phyloP scores from a whole-genome alignment of 2,113 vertebrate genomes.

The Alligator sinensis region DNA sequence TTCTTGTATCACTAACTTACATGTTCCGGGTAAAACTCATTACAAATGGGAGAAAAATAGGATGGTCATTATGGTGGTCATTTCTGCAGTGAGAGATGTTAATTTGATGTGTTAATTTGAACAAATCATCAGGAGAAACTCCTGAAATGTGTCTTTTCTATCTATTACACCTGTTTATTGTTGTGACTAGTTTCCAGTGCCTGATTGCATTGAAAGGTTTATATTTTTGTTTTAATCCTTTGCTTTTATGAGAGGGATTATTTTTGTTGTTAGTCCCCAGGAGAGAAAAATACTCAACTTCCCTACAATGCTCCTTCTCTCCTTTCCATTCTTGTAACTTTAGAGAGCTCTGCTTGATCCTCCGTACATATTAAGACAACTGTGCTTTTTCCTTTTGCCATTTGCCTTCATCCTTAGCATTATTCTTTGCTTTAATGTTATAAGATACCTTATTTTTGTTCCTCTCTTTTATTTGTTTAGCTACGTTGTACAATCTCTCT shows the following conservation, averaged over 20 bases:
- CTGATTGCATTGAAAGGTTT: neutral
- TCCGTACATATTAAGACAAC: neutral
- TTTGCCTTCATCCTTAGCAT: neutral
- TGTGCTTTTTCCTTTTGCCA: accelerated
- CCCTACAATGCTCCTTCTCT: neutral
- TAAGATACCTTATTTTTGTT: neutral
- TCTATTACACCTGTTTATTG: accelerated
- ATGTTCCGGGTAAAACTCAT: neutral
- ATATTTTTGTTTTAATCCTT: neutral
- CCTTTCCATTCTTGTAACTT: neutral
- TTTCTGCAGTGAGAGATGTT: neutral
- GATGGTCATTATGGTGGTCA: neutral
- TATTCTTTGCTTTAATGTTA: neutral
- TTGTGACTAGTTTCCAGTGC: neutral
- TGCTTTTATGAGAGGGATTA: neutral
- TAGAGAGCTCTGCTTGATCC: neutral
- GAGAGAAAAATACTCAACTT: neutral
- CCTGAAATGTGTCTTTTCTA: accelerated
- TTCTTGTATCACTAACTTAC: neutral
- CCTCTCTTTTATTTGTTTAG: neutral
- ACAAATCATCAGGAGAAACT: accelerated
- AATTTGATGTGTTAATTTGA: neutral
- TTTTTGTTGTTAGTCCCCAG: neutral
- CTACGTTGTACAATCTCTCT: neutral
- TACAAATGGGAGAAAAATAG: neutral